Base-by-base conservation (phyloP, 2,888 invertebrate species). In the Drosophila colorata region DNA sequence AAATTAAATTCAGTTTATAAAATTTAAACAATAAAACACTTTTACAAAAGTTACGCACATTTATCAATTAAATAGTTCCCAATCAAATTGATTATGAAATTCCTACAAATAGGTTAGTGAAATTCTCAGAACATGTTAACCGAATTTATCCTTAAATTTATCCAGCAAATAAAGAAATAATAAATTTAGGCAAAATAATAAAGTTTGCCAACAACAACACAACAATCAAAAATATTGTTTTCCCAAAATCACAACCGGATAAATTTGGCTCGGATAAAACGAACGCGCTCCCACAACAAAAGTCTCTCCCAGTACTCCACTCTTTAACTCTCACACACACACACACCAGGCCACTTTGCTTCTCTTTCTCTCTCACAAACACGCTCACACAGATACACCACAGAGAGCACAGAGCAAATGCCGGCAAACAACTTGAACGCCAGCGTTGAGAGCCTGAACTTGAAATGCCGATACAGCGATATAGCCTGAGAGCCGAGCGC, bases 381-480 rank as follows among this genome's bases (percentile, higher is more conserved):
- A 40, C n/a, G n/a, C n/a, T n/a, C 46, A 51, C 51, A 44, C 43
- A 60, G 38, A 58, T 20, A 13, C 56, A 47, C n/a, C 28, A 9
- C 11, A 41, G 18, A 35, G 44, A 37, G 16, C 23, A 13, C 48
- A n/a, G n/a, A 4, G n/a, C 41, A 69, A 82, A 89, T 88, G 85
- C 85, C 90, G 85, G 85, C 87, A 85, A 84, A 69, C 73, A 82
- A 88, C 80, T 86, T 83, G 69, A 69, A 43, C 68, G 61, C 11
- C 14, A 60, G 49, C 75, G 68, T 59, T 48, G 55, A 63, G 37
- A 20, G 76, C 20, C 73, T 89, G 84, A 85, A 85, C 88, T 85
- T 89, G 90, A 85, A 85, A 85, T 85, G 69, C 88, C 87, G 69
- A 89, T 89, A 77, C 90, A 89, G 69, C 53, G 57, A n/a, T n/a